Percentiles rank a stretch among this genome's conserved stretches.
These are phyloP conservation scores for Oscheius sp. DNA, from an alignment of 2,888 invertebrate species.

Conservation along the genomic window DNA sequence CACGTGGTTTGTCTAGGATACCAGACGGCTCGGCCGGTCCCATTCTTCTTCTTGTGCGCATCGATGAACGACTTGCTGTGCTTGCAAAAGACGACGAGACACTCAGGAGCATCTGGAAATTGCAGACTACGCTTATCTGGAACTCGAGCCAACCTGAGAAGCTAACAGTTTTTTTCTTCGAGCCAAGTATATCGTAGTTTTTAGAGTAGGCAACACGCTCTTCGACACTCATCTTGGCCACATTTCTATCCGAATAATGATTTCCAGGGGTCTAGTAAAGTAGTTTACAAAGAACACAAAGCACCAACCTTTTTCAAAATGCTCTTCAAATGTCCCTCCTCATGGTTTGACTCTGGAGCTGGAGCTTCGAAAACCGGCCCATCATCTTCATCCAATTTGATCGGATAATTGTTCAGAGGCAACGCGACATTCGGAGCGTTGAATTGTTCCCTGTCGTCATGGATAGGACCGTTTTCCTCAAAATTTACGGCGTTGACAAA, in stretches of 20 bases:
- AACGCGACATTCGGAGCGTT: no score
- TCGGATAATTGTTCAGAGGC: no score
- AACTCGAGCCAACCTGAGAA: neutral
- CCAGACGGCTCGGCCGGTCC: no score
- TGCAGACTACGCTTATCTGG: neutral
- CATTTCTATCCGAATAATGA: constrained; percentile 10
- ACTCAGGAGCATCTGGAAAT: neutral
- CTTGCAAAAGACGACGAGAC: no score
- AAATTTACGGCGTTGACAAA: no score
- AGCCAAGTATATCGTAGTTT: neutral
- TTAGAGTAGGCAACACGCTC: neutral
- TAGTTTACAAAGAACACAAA: neutral
- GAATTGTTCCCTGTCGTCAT: no score
- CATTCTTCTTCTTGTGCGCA: no score
- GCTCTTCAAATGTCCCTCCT: neutral
- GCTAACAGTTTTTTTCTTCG: neutral
- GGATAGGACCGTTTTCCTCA: no score
- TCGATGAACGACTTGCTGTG: no score
- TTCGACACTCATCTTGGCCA: neutral
- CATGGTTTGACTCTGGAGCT: neutral
- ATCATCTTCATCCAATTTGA: no score
- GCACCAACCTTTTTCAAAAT: constrained; percentile 5
- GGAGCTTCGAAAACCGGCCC: no score
- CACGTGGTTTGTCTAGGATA: no score
- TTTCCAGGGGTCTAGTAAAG: neutral